Evolutionary conservation across 2,113 vertebrate species (phyloP).

Genomic region (Actenoides hombroni): DNA sequence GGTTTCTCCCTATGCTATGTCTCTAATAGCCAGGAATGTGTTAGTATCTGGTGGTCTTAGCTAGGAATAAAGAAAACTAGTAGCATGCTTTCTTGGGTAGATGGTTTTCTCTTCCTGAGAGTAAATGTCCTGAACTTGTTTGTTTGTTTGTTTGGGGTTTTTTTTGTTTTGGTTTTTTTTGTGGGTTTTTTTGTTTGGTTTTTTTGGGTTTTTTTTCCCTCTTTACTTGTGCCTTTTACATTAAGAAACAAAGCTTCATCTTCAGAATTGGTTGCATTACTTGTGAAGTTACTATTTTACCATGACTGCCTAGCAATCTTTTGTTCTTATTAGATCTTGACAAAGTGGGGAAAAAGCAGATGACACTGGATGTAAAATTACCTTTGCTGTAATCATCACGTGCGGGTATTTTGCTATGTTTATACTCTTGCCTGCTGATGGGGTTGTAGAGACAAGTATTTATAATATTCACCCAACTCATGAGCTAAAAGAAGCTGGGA

Average conservation of each 20-base stretch:
- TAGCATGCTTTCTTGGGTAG: neutral
- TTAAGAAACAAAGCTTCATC: neutral
- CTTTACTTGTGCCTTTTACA: neutral
- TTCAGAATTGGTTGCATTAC: neutral
- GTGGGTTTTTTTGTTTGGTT: neutral
- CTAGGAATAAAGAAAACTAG: accelerated
- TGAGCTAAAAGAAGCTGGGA: neutral
- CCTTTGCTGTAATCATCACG: neutral
- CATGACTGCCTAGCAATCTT: neutral
- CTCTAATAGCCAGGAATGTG: neutral
- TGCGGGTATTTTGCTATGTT: neutral
- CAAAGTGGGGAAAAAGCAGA: neutral
- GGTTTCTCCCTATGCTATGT: neutral
- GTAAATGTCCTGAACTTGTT: neutral
- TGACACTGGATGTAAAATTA: neutral
- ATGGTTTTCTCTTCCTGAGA: neutral
- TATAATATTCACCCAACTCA: neutral
- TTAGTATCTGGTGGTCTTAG: neutral
- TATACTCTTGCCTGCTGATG: neutral
- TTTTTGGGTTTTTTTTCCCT: too few relatives aligned
- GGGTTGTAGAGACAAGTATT: neutral
- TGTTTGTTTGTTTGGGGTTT: neutral
- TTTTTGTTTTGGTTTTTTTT: too few relatives aligned
- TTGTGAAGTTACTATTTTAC: accelerated
- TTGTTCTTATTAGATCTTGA: neutral